Evolutionary conservation across 2,888 invertebrate species (phyloP), one percentile per base, ranked within the genome.

Genomic region (Apodemia duryi): DNA sequence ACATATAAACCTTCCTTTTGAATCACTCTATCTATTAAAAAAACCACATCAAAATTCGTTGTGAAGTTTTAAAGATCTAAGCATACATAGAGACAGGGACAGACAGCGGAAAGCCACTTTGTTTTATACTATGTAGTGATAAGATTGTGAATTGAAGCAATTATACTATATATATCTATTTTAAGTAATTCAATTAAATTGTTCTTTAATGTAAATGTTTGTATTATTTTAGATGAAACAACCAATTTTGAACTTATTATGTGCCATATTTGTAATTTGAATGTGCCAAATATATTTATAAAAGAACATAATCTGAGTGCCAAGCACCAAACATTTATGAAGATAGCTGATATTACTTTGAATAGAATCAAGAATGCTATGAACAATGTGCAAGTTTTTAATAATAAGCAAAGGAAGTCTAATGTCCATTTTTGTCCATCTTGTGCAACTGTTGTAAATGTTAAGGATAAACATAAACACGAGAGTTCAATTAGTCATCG

Each of bases 261-360:
- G 1, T 80, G 80, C 63, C 70, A 77, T 60, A 74, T 82, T 21
- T 83, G 82, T 41, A 72, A 79, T 43, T 65, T 71, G 6, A 35
- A 73, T n/a, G 75, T 82, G 0, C 82, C 82, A 0, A 63, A 63
- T 41, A 51, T 66, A 10, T 77, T 70, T 67, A 21, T 68, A 6
- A 69, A 70, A 38, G 68, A 75, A 43, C 82, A 83, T 32, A 67
- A 70, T 6, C 61, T 71, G 7, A 76, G 78, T 38, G 13, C 52
- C 1, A 77, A 73, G 67, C 83, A 82, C 62, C 68, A 70, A 46
- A 71, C 66, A 7, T 71, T 63, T 4, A 60, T 69, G 11, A 73
- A 75, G 64, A 77, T 83, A 43, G 67, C 68, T 32, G 68, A 77
- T 3, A 67, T 69, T 32, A 69, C 75, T 4, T 57, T 81, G 1